A percentile compares a stretch with the other conserved stretches of the same genome.
Conservation (phyloP, 2,797 vertebrate genomes). For the Poeciliopsis infans region DNA sequence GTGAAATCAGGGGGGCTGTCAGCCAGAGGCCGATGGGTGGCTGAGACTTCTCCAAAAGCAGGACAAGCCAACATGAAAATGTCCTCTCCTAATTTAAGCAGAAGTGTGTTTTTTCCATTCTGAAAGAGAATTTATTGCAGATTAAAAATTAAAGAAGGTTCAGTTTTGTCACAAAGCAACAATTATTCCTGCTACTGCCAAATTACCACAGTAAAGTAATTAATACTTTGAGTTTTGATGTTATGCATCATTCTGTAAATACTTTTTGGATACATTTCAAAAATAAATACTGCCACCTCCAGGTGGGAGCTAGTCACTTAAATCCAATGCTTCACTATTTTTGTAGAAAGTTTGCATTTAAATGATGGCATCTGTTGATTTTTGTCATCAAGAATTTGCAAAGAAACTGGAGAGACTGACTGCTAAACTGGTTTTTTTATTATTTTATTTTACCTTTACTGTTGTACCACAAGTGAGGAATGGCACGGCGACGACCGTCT, state of each 20-base stretch:
- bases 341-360: too few species aligned
- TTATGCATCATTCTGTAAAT: background rate
- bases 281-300: background rate
- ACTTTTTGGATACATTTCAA: background rate
- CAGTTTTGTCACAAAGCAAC: too few species aligned
- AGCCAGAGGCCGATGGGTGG: conserved; percentile 10
- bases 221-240: too few species aligned
- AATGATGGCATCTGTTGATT: too few species aligned
- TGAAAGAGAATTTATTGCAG: conserved; percentile 11
- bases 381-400: too few species aligned
- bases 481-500: conserved; percentile 36
- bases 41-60: background rate
- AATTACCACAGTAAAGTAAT: background rate
- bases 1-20: background rate
- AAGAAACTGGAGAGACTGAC: too few species aligned
- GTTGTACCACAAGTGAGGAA: conserved; percentile 69
- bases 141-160: background rate
- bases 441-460: conserved; percentile 47
- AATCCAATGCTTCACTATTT: background rate
- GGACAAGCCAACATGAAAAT: conserved; percentile 58
- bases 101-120: conserved; percentile 58
- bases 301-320: background rate
- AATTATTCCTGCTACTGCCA: background rate
- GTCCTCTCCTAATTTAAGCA: conserved; percentile 45
- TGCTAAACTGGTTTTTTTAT: background rate